Evolutionary conservation across 2,797 vertebrate genomes (phyloP).

Genomic region (Pachyuromys duprasi): DNA sequence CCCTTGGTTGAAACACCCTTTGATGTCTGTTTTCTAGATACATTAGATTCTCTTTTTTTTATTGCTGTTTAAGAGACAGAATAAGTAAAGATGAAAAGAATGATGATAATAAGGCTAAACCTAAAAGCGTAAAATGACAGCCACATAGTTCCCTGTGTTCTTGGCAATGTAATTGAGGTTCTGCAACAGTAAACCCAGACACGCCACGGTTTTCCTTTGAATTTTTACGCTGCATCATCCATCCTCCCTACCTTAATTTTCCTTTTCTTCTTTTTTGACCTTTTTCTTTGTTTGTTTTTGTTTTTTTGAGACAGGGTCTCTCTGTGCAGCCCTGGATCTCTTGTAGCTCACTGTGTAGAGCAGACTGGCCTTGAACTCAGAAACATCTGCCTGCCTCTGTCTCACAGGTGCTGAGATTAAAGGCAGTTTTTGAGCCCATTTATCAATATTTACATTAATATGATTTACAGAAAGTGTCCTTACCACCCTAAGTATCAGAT

Average conservation of each 20-base stretch:
- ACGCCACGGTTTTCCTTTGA: not conserved
- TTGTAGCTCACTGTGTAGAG: not conserved
- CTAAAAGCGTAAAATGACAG: not conserved
- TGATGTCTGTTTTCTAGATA: constrained; percentile 36
- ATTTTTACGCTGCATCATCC: not conserved
- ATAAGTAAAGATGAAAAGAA: constrained; percentile 24
- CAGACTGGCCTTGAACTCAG: not conserved
- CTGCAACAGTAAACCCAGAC: not conserved
- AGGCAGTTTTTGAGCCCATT: not conserved
- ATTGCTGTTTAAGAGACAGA: constrained; percentile 9
- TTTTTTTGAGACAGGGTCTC: not conserved
- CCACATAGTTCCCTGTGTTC: not conserved
- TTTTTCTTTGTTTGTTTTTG: not conserved
- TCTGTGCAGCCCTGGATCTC: not conserved
- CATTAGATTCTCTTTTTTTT: not conserved
- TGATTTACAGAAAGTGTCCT: not conserved
- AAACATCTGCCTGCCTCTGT: not conserved
- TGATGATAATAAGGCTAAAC: constrained; percentile 15
- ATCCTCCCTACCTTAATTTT: not conserved
- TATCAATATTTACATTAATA: constrained; percentile 30
- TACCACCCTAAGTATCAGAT: not conserved
- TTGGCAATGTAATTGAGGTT: not conserved
- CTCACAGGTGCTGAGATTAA: not conserved
- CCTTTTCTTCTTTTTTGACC: not conserved
- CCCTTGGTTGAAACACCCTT: not conserved